Evolutionary conservation across 2,888 invertebrate species (phyloP).

Genomic region (Yponomeuta plumbellus): DNA sequence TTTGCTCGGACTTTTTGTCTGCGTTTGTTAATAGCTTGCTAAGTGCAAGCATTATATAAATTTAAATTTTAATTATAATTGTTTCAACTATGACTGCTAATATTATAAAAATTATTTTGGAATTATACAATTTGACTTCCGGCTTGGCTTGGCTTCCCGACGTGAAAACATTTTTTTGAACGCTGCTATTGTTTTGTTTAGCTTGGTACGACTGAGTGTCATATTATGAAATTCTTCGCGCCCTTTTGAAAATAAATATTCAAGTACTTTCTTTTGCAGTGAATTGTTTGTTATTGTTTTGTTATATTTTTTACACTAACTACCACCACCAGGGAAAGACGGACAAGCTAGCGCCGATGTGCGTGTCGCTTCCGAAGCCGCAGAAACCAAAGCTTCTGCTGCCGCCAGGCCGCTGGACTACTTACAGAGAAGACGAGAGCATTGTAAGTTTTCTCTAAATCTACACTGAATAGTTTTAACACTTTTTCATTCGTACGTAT

Average conservation of each 20-base stretch:
- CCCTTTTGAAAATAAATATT: background rate
- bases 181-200: background rate
- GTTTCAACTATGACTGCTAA: too few relatives aligned
- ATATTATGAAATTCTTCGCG: background rate
- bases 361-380: slow-evolving; percentile 64
- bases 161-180: background rate
- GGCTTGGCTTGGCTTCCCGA: background rate
- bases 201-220: background rate
- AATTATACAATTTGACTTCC: background rate
- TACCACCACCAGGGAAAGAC: slow-evolving; percentile 71
- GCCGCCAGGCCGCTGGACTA: slow-evolving; percentile 80
- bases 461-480: background rate
- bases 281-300: background rate
- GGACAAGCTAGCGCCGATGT: slow-evolving; percentile 72
- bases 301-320: too few relatives aligned
- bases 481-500: too few relatives aligned
- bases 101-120: too few relatives aligned
- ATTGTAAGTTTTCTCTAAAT: slow-evolving; percentile 60
- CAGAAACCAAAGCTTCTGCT: slow-evolving; percentile 65
- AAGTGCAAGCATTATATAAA: too few relatives aligned
- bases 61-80: too few relatives aligned
- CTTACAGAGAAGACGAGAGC: slow-evolving; percentile 77
- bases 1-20: too few relatives aligned
- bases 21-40: too few relatives aligned
- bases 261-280: background rate